These are phyloP conservation scores for Bombus consobrinus DNA, from an alignment of 1,140 invertebrate species.

Conservation along the genomic window DNA sequence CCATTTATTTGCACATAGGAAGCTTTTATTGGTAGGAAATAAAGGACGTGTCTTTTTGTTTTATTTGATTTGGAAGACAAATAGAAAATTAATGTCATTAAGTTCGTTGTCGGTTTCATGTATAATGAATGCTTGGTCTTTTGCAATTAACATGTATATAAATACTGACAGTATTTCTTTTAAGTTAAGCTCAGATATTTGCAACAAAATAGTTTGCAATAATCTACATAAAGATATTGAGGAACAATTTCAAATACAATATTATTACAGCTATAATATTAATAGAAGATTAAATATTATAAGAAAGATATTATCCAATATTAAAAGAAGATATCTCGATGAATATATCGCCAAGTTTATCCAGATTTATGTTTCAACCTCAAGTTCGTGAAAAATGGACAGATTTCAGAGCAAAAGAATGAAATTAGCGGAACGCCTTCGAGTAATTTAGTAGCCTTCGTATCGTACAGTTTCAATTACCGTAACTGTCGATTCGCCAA, in stretches of 20 bases:
- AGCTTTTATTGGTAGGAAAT: background rate
- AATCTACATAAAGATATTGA: background rate
- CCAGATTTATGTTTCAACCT: background rate
- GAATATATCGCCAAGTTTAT: background rate
- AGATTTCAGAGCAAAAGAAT: background rate
- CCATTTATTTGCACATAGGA: background rate
- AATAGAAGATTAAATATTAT: background rate
- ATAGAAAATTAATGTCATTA: too few species aligned
- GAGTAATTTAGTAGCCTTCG: conserved; percentile 1
- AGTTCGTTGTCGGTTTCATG: too few species aligned
- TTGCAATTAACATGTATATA: too few species aligned
- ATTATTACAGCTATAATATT: background rate
- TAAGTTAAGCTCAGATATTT: too few species aligned
- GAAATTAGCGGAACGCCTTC: background rate
- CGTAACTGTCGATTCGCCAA: conserved; percentile 9
- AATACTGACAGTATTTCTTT: too few species aligned
- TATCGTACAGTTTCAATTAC: conserved; percentile 23
- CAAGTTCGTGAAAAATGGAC: background rate
- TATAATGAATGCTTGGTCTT: too few species aligned
- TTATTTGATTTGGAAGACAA: too few species aligned
- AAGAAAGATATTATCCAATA: too few species aligned
- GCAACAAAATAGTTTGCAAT: too few species aligned
- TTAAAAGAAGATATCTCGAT: background rate
- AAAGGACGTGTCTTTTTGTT: background rate
- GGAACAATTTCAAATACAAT: background rate